Evolutionary conservation across 2,797 vertebrate genomes (phyloP), one percentile per base, ranked within the genome.

Genomic region (Sebastes itinus): DNA sequence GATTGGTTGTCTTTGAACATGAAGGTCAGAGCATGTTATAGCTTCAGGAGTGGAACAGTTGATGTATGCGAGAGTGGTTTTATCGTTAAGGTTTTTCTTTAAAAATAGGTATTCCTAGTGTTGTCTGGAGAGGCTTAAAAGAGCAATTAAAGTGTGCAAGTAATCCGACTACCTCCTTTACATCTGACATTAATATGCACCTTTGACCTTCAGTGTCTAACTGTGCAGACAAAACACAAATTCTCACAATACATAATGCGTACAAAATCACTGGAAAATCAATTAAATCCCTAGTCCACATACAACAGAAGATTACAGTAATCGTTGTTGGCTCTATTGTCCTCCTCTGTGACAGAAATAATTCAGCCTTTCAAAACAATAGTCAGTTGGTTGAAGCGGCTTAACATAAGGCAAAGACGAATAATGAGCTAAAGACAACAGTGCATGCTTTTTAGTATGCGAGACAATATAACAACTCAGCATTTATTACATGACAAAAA

Each of bases 101-200:
- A 25, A 10, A 2, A 12, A 58, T 13, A 27, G 28, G 49, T 65
- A 73, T 75, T 73, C 46, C 11, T 62, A 1, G 46, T 87, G 78
- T 87, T 83, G 77, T 89, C 77, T 88, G 75, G 69, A 63, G 27
- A 55, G 10, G 62, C 23, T 72, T 33, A 65, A 23, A 65, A 32
- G 22, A 63, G 12, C 8, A 14, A 61, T 20, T 35, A 55, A 68
- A 52, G 42, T 27, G 54, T 4, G 2, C 22, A 58, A 14, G 27
- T 60, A 25, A 54, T 42, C 25, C 42, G 61, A 58, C 16, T 35
- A 18, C 58, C n/a, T 52, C 71, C n/a, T 65, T 59, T 54, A 66
- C 9, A 66, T 71, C 63, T 70, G 6, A 7, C 27, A 2, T 64
- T 63, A 72, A 33, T 7, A 33, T 75, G 56, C 49, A 69, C 63